Conservation (phyloP, 2,113 vertebrate genomes). For the Todiramphus chloris region DNA sequence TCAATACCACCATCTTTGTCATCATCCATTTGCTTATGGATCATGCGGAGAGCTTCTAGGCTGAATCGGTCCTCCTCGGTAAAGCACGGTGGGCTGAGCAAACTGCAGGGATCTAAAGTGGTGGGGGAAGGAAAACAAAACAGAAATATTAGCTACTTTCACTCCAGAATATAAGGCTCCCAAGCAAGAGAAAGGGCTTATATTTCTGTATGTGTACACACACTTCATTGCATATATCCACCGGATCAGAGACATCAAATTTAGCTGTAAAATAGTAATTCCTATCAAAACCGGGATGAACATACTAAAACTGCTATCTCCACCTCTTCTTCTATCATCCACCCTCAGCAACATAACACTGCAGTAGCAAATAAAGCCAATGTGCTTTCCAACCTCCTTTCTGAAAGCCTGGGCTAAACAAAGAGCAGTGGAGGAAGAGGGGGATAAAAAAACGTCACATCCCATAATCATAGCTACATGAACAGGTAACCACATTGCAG, state of each 20-base stretch:
- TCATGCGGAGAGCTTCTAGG: conserved; percentile 92
- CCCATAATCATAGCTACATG: background rate
- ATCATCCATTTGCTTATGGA: conserved; percentile 98
- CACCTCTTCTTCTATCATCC: background rate
- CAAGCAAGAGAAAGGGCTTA: background rate
- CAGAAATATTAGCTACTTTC: background rate
- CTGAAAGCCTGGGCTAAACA: background rate
- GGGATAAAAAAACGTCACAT: background rate
- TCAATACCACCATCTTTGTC: conserved; percentile 98
- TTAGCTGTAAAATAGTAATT: background rate
- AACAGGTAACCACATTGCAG: background rate
- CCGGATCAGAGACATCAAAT: background rate
- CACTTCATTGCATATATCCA: background rate
- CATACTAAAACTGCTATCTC: background rate
- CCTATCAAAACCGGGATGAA: background rate
- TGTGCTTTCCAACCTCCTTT: background rate
- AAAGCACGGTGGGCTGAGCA: conserved; percentile 89
- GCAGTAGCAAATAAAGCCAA: background rate
- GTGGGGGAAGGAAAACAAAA: background rate
- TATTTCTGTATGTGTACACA: background rate
- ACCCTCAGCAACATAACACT: background rate
- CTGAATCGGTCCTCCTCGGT: conserved; percentile 93
- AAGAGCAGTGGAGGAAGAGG: background rate
- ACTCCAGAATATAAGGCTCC: background rate
- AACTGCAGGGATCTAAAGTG: conserved; percentile 85